Evolutionary conservation across 2,113 vertebrate genomes (phyloP).

Genomic region (Syngnathus scovelli): DNA sequence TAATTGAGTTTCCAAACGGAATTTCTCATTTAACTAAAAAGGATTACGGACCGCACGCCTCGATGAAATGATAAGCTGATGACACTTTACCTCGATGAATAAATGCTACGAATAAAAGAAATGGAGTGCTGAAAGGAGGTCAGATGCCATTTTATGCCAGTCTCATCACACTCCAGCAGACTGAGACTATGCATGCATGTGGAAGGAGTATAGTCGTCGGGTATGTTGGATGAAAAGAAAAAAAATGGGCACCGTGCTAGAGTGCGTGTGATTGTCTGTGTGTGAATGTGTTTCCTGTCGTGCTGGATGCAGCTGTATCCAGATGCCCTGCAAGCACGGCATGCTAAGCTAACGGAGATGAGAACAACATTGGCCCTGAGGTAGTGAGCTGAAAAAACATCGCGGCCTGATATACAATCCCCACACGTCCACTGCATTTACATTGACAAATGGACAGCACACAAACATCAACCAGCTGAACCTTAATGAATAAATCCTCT

Average conservation of each 20-base stretch:
- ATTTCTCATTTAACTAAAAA: conserved; percentile 28
- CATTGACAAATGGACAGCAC: conserved; percentile 1
- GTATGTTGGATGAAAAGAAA: conserved; percentile 10
- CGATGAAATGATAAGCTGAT: conserved; percentile 23
- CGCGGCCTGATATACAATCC: conserved; percentile 18
- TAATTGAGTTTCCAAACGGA: conserved; percentile 13
- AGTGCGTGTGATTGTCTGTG: conserved; percentile 41
- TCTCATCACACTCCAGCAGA: conserved; percentile 9
- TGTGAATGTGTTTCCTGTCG: conserved; percentile 45
- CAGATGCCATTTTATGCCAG: conserved; percentile 12
- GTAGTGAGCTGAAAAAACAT: conserved; percentile 37
- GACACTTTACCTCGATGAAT: conserved; percentile 8
- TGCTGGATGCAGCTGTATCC: conserved; percentile 55
- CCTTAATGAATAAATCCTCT: neutral
- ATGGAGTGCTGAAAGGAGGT: conserved; percentile 9
- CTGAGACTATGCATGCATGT: conserved; percentile 2
- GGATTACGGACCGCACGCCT: conserved; percentile 3
- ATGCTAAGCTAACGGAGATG: conserved; percentile 52
- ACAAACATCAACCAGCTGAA: neutral
- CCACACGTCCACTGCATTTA: neutral
- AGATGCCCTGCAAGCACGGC: conserved; percentile 52
- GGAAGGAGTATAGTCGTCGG: conserved; percentile 2
- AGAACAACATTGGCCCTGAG: conserved; percentile 46
- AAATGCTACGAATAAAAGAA: neutral
- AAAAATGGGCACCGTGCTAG: conserved; percentile 24